Evolutionary conservation across 2,888 invertebrate genomes (phyloP).

Genomic region (Aphodius granarius): DNA sequence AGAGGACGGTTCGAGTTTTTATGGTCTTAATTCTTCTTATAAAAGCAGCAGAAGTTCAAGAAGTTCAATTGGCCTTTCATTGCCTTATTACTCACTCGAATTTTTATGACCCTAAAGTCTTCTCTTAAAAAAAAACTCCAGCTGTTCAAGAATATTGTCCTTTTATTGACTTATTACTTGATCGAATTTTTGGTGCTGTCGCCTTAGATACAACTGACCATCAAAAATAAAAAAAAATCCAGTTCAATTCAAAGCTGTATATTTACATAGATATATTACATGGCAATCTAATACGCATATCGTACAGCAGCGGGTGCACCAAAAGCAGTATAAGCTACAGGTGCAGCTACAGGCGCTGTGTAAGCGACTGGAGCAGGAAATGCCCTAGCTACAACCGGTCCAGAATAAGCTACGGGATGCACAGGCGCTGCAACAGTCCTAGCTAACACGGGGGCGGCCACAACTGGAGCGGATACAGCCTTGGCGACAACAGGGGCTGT

Average conservation of each 20-base stretch:
- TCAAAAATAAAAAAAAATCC: no score
- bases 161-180: no score
- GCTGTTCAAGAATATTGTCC: no score
- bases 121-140: no score
- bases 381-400: conserved; percentile 43
- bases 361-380: conserved; percentile 29
- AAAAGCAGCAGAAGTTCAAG: no score
- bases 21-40: no score
- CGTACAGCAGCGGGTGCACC: conserved; percentile 25
- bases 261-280: not conserved
- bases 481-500: conserved; percentile 39
- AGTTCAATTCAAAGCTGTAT: not conserved
- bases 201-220: no score
- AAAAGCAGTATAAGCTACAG: conserved; percentile 26
- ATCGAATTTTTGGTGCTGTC: no score
- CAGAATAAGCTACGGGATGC: conserved; percentile 46
- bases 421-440: conserved; percentile 31
- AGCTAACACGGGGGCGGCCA: conserved; percentile 30
- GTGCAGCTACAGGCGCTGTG: conserved; percentile 28
- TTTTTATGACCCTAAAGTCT: no score
- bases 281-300: conserved; percentile 17
- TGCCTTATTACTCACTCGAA: no score
- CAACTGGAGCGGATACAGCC: conserved; percentile 33
- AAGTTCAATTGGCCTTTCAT: no score
- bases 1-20: no score